These are phyloP conservation scores for Pardalotus punctatus DNA, from an alignment of 2,113 vertebrate genomes.

Conservation along the genomic window DNA sequence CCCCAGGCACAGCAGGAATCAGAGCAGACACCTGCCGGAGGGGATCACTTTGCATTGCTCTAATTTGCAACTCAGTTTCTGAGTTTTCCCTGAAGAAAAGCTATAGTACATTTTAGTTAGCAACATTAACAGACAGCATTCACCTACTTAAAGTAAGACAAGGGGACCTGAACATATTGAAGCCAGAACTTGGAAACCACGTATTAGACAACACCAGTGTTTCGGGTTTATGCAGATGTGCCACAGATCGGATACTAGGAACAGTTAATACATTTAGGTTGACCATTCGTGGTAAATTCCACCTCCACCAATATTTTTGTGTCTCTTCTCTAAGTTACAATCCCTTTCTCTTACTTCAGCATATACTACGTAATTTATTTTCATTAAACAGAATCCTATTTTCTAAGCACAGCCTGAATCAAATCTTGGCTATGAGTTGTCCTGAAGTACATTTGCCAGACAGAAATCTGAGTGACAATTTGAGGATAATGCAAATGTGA, in stretches of 20 bases:
- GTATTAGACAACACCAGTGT: not conserved
- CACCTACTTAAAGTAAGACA: constrained; percentile 18
- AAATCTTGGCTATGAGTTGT: not conserved
- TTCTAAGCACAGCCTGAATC: not conserved
- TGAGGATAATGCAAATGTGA: not conserved
- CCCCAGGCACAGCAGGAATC: not conserved
- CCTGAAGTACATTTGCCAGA: not conserved
- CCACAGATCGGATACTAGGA: not conserved
- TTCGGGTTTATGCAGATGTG: not conserved
- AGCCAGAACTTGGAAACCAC: constrained; percentile 41
- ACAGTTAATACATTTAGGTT: not conserved
- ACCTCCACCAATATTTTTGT: not conserved
- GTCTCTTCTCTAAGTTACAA: not conserved
- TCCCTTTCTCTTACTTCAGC: constrained; percentile 7
- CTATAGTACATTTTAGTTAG: constrained; percentile 27
- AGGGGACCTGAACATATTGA: constrained; percentile 21
- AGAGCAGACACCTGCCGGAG: not conserved
- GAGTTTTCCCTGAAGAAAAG: constrained; percentile 72
- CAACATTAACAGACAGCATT: constrained; percentile 15
- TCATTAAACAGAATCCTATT: not conserved
- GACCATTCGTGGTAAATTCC: not conserved
- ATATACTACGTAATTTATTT: constrained; percentile 7
- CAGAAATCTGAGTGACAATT: not conserved
- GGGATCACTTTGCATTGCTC: constrained; percentile 52
- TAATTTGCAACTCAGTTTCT: constrained; percentile 43